These are phyloP conservation scores for Cheilosia vulpina DNA, from an alignment of 2,888 invertebrate species.

Conservation along the genomic window DNA sequence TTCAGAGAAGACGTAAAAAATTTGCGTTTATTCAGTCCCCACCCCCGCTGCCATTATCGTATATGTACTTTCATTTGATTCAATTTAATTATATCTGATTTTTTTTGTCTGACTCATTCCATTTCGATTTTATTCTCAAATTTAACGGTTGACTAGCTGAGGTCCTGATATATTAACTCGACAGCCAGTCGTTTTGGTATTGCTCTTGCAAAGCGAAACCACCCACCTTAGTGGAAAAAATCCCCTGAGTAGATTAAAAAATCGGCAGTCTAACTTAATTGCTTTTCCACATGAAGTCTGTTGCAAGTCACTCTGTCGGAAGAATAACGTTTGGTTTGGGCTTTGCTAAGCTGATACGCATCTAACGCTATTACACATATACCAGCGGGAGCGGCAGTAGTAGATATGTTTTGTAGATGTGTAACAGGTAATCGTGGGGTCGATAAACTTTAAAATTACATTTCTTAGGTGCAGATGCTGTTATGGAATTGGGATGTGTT, in stretches of 20 bases:
- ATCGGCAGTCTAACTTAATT: constrained; percentile 76
- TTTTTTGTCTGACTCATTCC: constrained; percentile 69
- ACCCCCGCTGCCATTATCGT: too few relatives aligned
- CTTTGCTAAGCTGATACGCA: constrained; percentile 69
- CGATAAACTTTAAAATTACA: constrained; percentile 72
- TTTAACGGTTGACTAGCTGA: constrained; percentile 69
- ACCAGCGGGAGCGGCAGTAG: constrained; percentile 12
- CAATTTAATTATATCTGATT: constrained; percentile 72
- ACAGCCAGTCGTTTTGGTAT: constrained; percentile 48
- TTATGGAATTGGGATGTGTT: too few relatives aligned
- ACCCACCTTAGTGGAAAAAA: constrained; percentile 14
- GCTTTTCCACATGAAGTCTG: constrained; percentile 84
- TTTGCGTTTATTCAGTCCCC: too few relatives aligned
- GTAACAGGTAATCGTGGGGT: constrained; percentile 47
- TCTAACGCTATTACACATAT: constrained; percentile 65
- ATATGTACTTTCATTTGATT: constrained; percentile 41
- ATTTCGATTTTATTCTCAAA: constrained; percentile 71
- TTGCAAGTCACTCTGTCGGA: constrained; percentile 84
- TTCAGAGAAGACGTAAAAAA: too few relatives aligned
- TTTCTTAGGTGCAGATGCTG: constrained; percentile 14
- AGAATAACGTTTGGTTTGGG: constrained; percentile 65
- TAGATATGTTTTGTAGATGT: background rate
- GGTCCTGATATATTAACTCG: constrained; percentile 41
- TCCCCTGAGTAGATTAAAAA: constrained; percentile 68
- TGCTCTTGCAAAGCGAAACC: constrained; percentile 21